phyloP scores from a whole-genome alignment of 35 echinoderm and acorn worm species.

The Apostichopus californicus region DNA sequence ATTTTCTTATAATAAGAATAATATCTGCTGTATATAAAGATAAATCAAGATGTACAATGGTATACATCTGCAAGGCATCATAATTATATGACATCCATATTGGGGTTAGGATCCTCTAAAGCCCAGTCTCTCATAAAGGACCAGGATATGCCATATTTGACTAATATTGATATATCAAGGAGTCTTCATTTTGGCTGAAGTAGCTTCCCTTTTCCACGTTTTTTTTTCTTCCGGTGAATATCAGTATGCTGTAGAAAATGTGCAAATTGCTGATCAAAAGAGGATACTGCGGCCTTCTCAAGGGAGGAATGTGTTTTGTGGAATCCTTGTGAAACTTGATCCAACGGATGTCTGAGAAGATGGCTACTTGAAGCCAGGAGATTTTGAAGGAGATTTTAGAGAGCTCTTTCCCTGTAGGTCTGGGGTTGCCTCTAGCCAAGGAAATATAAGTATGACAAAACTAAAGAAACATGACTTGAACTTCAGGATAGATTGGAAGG shows the following conservation, averaged over 20 bases:
- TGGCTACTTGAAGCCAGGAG: not conserved
- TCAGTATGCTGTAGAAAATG: not conserved
- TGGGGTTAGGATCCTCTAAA: too few species aligned
- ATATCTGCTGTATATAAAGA: too few species aligned
- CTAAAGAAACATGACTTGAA: too few species aligned
- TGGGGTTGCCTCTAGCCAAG: not conserved
- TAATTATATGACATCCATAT: too few species aligned
- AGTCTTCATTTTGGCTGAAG: not conserved
- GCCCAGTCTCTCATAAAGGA: not conserved
- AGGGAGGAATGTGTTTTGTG: not conserved
- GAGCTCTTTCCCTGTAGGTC: not conserved
- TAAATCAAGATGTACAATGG: too few species aligned
- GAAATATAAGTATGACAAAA: not conserved
- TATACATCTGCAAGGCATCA: too few species aligned
- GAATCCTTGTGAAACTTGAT: not conserved
- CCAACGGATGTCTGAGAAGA: not conserved
- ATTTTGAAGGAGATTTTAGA: conserved; percentile 8
- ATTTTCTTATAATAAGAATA: too few species aligned
- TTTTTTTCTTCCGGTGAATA: not conserved
- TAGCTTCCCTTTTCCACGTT: not conserved
- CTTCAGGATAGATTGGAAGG: too few species aligned
- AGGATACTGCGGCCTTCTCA: not conserved
- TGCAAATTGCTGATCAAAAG: not conserved
- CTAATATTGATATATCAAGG: too few species aligned
- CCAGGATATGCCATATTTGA: not conserved